These are phyloP conservation scores for Lycocerus yunnanus DNA, from an alignment of 2,888 invertebrate genomes.

Conservation along the genomic window DNA sequence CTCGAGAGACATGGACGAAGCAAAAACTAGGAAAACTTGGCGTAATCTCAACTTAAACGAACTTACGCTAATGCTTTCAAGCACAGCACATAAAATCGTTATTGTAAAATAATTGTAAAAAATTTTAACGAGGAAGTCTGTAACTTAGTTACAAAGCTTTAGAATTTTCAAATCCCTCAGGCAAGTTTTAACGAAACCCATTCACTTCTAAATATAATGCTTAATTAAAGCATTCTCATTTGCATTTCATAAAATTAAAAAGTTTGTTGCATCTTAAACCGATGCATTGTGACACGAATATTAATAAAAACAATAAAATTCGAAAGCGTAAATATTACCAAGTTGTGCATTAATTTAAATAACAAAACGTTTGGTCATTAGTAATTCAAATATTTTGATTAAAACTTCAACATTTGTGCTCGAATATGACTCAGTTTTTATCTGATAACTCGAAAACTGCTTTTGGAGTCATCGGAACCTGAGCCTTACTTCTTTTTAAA, in stretches of 20 bases:
- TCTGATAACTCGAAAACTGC: no score
- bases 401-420: no score
- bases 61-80: slow-evolving; percentile 4
- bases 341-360: neutral
- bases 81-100: slow-evolving; percentile 6
- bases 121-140: slow-evolving; percentile 2
- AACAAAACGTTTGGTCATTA: neutral
- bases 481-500: no score
- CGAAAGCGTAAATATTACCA: neutral
- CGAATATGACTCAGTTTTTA: no score
- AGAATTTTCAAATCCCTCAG: slow-evolving; percentile 14
- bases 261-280: slow-evolving; percentile 6
- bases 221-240: slow-evolving; percentile 29
- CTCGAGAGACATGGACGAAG: neutral
- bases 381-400: neutral
- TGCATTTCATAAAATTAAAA: slow-evolving; percentile 23
- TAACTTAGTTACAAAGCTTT: neutral
- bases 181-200: slow-evolving; percentile 15
- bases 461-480: no score
- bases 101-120: slow-evolving; percentile 20
- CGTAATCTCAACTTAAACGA: neutral
- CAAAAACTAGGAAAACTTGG: neutral
- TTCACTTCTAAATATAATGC: slow-evolving; percentile 26
- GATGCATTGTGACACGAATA: slow-evolving; percentile 23
- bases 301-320: slow-evolving; percentile 7